Conservation (phyloP, 2,797 vertebrate species). For the Peromyscus attwateri region DNA sequence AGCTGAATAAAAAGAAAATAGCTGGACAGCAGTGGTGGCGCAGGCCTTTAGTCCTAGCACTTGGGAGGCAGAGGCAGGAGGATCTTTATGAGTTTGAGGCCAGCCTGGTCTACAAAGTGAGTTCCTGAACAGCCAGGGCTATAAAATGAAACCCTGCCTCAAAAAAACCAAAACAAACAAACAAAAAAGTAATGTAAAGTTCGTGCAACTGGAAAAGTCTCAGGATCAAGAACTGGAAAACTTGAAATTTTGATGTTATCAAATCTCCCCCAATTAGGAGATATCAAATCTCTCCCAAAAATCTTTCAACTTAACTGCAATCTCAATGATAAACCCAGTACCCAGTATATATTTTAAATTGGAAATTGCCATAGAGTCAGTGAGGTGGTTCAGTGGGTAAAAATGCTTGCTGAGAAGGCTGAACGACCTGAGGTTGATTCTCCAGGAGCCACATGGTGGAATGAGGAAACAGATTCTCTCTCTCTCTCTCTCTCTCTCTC, state of each 20-base stretch:
- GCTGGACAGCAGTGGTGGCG: background rate
- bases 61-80: background rate
- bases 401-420: background rate
- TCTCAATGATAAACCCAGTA: background rate
- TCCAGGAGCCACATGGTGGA: background rate
- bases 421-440: background rate
- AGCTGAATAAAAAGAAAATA: background rate
- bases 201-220: constrained; percentile 42
- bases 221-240: constrained; percentile 31
- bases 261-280: background rate
- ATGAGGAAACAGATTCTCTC: background rate
- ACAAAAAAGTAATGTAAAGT: background rate
- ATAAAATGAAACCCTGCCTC: background rate
- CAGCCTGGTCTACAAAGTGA: background rate
- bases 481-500: background rate
- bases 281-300: background rate
- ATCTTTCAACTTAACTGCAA: background rate
- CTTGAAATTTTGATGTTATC: constrained; percentile 4
- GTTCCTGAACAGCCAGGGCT: background rate
- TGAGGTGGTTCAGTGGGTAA: background rate
- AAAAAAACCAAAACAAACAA: background rate
- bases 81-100: background rate
- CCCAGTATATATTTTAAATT: background rate
- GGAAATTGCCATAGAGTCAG: background rate
- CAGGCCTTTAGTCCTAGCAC: background rate